A percentile compares a stretch with the other conserved stretches of the same genome.
phyloP scores from a whole-genome alignment of 2,113 vertebrate species.

The Meleagris gallopavo region DNA sequence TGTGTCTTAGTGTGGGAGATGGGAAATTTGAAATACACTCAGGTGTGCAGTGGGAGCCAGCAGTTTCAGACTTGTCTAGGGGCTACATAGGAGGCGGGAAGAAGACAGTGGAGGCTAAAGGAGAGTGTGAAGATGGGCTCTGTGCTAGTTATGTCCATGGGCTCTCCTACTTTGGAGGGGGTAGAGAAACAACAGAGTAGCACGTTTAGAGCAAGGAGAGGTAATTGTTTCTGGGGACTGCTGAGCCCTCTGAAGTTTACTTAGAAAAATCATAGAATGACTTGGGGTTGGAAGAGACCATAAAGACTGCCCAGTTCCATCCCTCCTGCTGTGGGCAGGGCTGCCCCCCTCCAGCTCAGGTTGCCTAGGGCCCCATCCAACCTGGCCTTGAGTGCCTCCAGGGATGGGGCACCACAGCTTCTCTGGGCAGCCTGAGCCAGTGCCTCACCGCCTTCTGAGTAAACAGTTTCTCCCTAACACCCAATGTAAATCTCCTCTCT shows the following conservation, averaged over 20 bases:
- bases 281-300: too few species aligned
- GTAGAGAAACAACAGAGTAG: background rate
- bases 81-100: background rate
- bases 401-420: too few species aligned
- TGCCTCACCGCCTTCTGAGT: too few species aligned
- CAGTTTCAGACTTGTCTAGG: background rate
- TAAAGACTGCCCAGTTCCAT: too few species aligned
- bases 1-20: background rate
- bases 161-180: background rate
- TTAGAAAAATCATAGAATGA: background rate
- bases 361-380: too few species aligned
- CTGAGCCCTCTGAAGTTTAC: background rate
- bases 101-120: background rate
- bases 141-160: fast-evolving
- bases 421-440: too few species aligned
- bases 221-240: background rate
- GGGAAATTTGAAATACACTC: background rate
- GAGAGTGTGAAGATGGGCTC: too few species aligned
- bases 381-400: too few species aligned
- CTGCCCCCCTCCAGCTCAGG: too few species aligned
- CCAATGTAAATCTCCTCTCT: too few species aligned
- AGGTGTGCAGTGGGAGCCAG: background rate
- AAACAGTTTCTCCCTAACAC: too few species aligned
- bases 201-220: background rate
- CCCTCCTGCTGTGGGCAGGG: too few species aligned